Percentiles rank a stretch among this genome's conserved stretches.
Evolutionary conservation across 2,888 invertebrate species (phyloP).

Genomic region (Malthinus flaveolus): DNA sequence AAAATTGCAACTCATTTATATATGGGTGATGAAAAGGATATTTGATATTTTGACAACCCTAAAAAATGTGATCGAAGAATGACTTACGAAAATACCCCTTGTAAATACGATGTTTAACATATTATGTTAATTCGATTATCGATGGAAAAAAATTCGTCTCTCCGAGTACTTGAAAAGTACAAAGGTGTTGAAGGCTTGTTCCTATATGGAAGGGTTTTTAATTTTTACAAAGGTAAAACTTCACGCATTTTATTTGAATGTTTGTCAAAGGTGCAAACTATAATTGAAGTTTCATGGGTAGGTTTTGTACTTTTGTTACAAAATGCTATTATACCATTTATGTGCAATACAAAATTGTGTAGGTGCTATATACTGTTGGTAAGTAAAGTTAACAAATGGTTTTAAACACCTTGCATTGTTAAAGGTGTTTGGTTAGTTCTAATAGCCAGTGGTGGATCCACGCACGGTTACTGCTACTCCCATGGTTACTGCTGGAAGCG

Average conservation of each 20-base stretch:
- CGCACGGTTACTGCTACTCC: too few relatives aligned
- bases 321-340: neutral
- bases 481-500: too few relatives aligned
- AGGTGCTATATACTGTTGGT: too few relatives aligned
- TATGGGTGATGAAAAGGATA: slow-evolving; percentile 22
- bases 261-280: neutral
- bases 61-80: slow-evolving; percentile 16
- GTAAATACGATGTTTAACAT: slow-evolving; percentile 21
- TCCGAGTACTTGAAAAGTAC: slow-evolving; percentile 30
- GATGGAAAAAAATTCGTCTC: slow-evolving; percentile 33
- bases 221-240: neutral
- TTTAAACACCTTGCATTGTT: slow-evolving; percentile 4
- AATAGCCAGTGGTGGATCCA: too few relatives aligned
- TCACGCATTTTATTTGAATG: neutral
- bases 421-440: neutral
- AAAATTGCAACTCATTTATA: slow-evolving; percentile 22
- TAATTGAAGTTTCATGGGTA: neutral
- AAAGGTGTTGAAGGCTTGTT: slow-evolving; percentile 32
- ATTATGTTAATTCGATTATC: slow-evolving; percentile 27
- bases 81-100: slow-evolving; percentile 27
- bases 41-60: slow-evolving; percentile 24
- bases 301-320: neutral
- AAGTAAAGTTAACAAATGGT: neutral
- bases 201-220: neutral
- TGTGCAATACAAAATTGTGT: too few relatives aligned